Evolutionary conservation across 2,113 vertebrate species (phyloP), one percentile per base, ranked within the genome.

Genomic region (Helogale parvula): DNA sequence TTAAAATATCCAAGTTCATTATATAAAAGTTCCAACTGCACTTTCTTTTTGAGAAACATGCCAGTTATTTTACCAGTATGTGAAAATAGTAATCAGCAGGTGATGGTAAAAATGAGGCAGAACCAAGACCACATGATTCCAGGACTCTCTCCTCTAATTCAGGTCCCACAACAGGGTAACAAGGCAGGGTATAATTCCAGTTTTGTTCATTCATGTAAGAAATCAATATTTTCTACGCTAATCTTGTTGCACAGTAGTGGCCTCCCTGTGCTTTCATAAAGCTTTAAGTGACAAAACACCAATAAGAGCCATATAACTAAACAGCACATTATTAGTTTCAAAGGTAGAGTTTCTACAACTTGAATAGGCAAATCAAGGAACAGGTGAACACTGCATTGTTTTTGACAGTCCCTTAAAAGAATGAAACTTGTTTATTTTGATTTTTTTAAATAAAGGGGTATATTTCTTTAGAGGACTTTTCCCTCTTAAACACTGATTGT

Each of bases 401-500:
- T 96, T 81, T 77, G 68, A 84, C 15, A 63, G 23, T 89, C 29
- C 60, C 63, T 95, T 96, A 35, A 71, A 79, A 65, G 47, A 68
- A 79, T 47, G 0, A 90, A 25, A 50, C 1, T 17, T n/a, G 35
- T 82, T 91, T 79, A 63, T 57, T 63, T 25, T 80, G 84, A 87
- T 57, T 87, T 54, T 96, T 95, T 87, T 84, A 68, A 87, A 31
- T 54, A 96, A 93, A 71, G 66, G 83, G 3, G 7, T n/a, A 85
- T 90, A 88, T 82, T 95, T 94, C 74, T n/a, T 82, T 47, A 86
- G 80, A 83, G 83, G 77, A 66, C 76, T 83, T 90, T n/a, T 76
- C 16, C 23, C 93, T 63, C 90, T 96, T 97, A 5, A 33, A 94
- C 38, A 96, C 76, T 63, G 69, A 82, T 19, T 92, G 94, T 81